Evolutionary conservation across 2,113 vertebrate species (phyloP).

Genomic region (Empidonax traillii): DNA sequence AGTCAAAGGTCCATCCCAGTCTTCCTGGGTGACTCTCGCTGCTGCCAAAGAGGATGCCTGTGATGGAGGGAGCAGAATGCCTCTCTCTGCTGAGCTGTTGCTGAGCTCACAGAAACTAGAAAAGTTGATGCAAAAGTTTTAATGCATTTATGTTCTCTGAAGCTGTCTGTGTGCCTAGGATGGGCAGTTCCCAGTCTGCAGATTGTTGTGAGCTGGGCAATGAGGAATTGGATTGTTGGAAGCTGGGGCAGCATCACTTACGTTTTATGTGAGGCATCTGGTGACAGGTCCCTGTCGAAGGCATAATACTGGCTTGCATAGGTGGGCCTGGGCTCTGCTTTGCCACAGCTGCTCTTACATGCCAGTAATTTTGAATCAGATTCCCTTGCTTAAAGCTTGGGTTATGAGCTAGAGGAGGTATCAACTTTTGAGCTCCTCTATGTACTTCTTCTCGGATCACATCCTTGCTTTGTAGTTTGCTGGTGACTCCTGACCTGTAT

Average conservation of each 20-base stretch:
- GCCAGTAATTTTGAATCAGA: not conserved
- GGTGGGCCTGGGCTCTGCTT: not conserved
- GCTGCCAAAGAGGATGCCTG: not conserved
- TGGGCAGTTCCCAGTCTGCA: not conserved
- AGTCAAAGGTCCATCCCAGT: not conserved
- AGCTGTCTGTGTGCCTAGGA: not conserved
- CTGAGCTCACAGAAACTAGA: not conserved
- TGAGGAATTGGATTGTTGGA: not conserved
- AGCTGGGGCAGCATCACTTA: not conserved
- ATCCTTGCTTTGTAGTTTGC: not conserved
- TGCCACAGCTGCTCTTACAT: not conserved
- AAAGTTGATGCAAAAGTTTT: not conserved
- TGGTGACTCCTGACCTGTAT: not conserved
- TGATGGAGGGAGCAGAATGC: not conserved
- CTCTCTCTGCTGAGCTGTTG: not conserved
- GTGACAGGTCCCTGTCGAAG: not conserved
- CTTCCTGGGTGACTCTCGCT: not conserved
- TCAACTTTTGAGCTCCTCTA: not conserved
- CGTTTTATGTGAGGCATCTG: accelerated
- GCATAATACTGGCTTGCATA: accelerated
- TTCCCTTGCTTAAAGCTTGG: not conserved
- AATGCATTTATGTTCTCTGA: not conserved
- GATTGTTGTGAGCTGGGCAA: not conserved
- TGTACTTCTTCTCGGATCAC: not conserved
- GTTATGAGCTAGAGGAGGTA: not conserved